These are phyloP conservation scores for Calcarius lapponicus DNA, from an alignment of 2,797 vertebrate genomes.

Conservation along the genomic window DNA sequence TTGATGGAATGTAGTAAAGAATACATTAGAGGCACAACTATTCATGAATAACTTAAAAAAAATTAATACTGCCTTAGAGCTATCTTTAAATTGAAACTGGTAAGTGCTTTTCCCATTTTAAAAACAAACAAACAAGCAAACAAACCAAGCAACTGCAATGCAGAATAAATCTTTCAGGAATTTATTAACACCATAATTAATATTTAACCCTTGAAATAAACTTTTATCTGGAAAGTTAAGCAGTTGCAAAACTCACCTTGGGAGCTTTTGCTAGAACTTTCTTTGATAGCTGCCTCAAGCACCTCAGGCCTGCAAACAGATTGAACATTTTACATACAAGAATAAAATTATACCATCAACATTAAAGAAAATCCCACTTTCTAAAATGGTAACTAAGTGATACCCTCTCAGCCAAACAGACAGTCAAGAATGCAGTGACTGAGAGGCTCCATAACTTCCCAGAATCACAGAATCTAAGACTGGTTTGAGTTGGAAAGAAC, in stretches of 20 bases:
- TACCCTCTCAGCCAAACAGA: neutral
- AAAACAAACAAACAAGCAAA: neutral
- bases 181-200: neutral
- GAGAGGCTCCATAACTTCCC: neutral
- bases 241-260: slow-evolving; percentile 72
- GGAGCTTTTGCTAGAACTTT: slow-evolving; percentile 60
- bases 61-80: neutral
- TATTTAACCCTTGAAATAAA: neutral
- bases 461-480: neutral
- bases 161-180: neutral
- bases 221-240: neutral
- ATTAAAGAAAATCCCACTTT: neutral
- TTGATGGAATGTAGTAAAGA: neutral
- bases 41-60: neutral
- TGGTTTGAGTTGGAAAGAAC: neutral
- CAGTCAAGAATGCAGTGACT: neutral
- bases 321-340: neutral
- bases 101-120: neutral
- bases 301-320: slow-evolving; percentile 75
- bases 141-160: neutral
- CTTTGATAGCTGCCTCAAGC: slow-evolving; percentile 78
- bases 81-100: neutral
- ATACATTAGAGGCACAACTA: neutral
- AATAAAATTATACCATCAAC: neutral
- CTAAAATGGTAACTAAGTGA: neutral